Base-by-base conservation (phyloP, 1,140 invertebrate species). In the Meloidogyne hapla region DNA sequence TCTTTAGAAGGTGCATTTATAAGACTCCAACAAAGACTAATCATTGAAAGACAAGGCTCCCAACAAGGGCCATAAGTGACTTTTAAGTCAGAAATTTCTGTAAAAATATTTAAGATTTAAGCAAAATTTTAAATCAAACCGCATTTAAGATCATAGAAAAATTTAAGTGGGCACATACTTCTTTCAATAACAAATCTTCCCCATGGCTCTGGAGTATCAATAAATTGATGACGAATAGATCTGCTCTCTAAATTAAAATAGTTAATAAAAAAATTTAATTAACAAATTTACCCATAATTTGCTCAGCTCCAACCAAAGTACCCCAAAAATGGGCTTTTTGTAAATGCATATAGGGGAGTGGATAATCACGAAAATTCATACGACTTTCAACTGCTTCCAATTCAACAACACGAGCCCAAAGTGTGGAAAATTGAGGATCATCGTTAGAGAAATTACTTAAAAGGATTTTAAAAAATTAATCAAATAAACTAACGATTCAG, bases 1-100 rank as follows among this genome's bases (percentile, higher is more conserved):
- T 99, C 96, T 70, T 92, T 89, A 0, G 94, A 95, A 0, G 94
- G 94, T 45, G 93, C 86, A 92, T 93, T 90, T 92, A 95, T 83
- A 88, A 91, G 89, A 88, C 91, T 88, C 87, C 89, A 85, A 91
- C 93, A 92, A 18, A 96, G 89, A 87, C 95, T 96, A 82, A 94
- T 95, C 85, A 98, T 94, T 0, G 95, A 93, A 80, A 98, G 92
- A 0, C 96, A 93, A 0, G 96, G 95, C 85, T 99, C 96, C 96
- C 96, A 99, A 88, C 95, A 98, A 0, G 95, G 94, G 0, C 96
- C 96, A 88, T 98, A 97, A 0, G 94, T 94, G 85, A 95, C 93
- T 83, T 92, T 92, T 81, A 92, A 94, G 78, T 92, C 91, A 69
- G 93, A 91, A 77, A 94, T 91, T 83, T 95, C 94, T 90, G 69